These are phyloP conservation scores for Xyrauchen texanus DNA, from an alignment of 2,113 vertebrate species.

Conservation along the genomic window DNA sequence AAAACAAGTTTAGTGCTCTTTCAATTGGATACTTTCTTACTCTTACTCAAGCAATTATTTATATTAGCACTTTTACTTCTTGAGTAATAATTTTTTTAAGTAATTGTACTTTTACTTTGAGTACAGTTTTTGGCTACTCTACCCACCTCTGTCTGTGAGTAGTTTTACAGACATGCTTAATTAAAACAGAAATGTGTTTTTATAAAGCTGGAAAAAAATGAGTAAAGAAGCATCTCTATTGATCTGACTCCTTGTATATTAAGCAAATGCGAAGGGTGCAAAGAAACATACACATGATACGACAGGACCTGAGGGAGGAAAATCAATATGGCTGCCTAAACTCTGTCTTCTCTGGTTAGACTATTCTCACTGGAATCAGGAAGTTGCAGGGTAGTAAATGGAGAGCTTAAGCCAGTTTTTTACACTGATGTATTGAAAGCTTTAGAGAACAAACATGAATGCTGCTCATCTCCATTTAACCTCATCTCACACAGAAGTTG, in stretches of 20 bases:
- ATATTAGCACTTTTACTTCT: no score
- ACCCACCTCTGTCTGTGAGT: neutral
- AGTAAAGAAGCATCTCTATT: constrained; percentile 71
- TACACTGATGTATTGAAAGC: constrained; percentile 44
- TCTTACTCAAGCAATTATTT: no score
- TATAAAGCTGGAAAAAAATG: constrained; percentile 70
- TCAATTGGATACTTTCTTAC: no score
- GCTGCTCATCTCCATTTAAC: neutral
- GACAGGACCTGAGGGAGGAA: constrained; percentile 64
- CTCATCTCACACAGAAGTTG: neutral
- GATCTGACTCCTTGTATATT: constrained; percentile 74
- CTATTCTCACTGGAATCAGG: constrained; percentile 62
- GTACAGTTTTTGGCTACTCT: no score
- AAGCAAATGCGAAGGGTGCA: constrained; percentile 71
- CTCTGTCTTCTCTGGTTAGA: constrained; percentile 68
- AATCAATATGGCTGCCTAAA: constrained; percentile 74
- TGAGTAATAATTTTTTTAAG: no score
- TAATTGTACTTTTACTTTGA: no score
- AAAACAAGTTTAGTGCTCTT: no score
- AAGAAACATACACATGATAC: constrained; percentile 73
- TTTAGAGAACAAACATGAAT: constrained; percentile 11
- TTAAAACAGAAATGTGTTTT: constrained; percentile 64
- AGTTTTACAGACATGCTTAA: constrained; percentile 36
- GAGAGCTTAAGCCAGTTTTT: constrained; percentile 57
- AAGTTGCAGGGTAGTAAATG: no score